Evolutionary conservation across 2,888 invertebrate genomes (phyloP).

Genomic region (Drepana falcataria): DNA sequence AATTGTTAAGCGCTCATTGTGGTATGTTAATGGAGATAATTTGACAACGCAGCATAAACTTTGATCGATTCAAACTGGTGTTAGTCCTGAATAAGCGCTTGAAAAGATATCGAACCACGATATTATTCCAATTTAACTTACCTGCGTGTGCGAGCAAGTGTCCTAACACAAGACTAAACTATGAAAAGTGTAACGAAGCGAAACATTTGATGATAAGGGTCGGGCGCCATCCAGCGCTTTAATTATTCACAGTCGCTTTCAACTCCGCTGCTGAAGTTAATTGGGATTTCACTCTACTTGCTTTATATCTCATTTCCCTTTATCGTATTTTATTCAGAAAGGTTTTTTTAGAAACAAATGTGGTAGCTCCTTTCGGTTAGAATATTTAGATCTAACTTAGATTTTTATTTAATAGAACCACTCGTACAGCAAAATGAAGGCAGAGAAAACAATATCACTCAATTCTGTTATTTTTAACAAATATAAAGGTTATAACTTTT

Average conservation of each 20-base stretch:
- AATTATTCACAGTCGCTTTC: slow-evolving; percentile 66
- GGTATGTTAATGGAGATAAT: no score
- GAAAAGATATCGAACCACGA: no score
- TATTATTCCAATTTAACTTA: no score
- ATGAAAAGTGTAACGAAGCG: slow-evolving; percentile 53
- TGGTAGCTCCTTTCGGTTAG: slow-evolving; percentile 2
- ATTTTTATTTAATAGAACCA: no score
- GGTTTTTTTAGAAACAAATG: slow-evolving; percentile 13
- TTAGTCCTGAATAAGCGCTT: no score
- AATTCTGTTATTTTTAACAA: no score
- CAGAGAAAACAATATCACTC: no score
- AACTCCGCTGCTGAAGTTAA: slow-evolving; percentile 52
- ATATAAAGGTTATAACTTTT: no score
- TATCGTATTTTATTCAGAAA: slow-evolving; percentile 36
- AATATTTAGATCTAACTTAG: background rate
- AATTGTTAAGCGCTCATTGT: no score
- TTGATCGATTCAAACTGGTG: no score
- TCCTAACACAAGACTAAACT: slow-evolving; percentile 40
- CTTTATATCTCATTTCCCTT: slow-evolving; percentile 43
- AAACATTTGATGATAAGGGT: slow-evolving; percentile 60
- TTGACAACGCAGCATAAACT: no score
- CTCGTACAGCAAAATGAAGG: no score
- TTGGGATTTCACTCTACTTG: slow-evolving; percentile 46
- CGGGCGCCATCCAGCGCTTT: slow-evolving; percentile 31
- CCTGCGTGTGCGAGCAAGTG: background rate